phyloP scores from a whole-genome alignment of 1,140 invertebrate species.

The Temnothorax nylanderi region DNA sequence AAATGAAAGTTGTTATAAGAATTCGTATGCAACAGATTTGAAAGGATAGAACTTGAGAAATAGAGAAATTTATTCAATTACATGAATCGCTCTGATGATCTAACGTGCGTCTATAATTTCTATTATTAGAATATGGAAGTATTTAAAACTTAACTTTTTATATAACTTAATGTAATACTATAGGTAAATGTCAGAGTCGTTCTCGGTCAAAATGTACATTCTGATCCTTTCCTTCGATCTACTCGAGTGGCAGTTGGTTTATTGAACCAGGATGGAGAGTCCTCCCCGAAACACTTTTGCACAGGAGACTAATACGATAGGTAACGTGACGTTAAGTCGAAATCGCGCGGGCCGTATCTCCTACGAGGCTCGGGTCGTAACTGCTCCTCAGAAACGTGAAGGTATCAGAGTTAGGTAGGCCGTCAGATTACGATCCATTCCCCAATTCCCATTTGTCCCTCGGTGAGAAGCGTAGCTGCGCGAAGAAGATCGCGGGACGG shows the following conservation, averaged over 20 bases:
- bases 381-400: constrained; percentile 73
- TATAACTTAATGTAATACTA: not conserved
- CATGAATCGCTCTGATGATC: not conserved
- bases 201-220: not conserved
- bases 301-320: constrained; percentile 79
- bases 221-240: not conserved
- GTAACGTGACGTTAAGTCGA: constrained; percentile 81
- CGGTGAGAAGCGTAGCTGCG: constrained; percentile 62
- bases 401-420: constrained; percentile 78
- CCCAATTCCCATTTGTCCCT: constrained; percentile 80
- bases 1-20: not conserved
- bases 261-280: constrained; percentile 11
- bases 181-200: not conserved
- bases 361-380: constrained; percentile 55
- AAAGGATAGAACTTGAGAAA: not conserved
- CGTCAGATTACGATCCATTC: constrained; percentile 81
- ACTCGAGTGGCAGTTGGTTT: constrained; percentile 37
- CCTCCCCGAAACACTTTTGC: constrained; percentile 57
- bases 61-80: not conserved
- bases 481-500: constrained; percentile 34
- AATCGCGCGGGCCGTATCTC: constrained; percentile 67
- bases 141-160: not conserved
- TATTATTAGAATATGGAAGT: not conserved
- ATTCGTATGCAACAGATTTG: not conserved
- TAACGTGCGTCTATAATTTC: not conserved